These are phyloP conservation scores for Heliconius cydno DNA, from an alignment of 2,888 invertebrate species.

Conservation along the genomic window DNA sequence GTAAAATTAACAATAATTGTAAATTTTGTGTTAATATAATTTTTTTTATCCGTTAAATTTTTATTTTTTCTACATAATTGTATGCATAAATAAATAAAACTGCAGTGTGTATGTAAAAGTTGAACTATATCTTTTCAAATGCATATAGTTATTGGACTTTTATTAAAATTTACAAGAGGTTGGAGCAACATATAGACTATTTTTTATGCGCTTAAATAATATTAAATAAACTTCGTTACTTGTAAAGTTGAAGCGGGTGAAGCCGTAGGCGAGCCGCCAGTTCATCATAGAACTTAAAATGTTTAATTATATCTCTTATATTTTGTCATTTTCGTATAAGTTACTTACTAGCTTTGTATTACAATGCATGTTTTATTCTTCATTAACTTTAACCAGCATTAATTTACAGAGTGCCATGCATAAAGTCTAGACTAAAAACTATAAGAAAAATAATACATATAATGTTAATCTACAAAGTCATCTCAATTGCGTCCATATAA, in stretches of 20 bases:
- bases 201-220: too few species aligned
- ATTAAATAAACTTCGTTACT: too few species aligned
- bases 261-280: too few species aligned
- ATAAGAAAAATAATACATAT: slow-evolving; percentile 16
- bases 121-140: neutral
- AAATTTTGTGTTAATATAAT: too few species aligned
- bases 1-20: too few species aligned
- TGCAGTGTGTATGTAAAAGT: neutral
- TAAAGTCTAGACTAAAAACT: slow-evolving; percentile 14
- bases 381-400: neutral
- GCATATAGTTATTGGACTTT: too few species aligned
- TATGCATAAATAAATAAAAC: neutral
- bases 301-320: neutral
- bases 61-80: too few species aligned
- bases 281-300: too few species aligned
- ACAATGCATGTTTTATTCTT: neutral
- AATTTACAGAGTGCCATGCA: neutral
- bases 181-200: too few species aligned
- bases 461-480: slow-evolving; percentile 7
- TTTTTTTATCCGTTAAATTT: too few species aligned
- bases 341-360: neutral
- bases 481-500: neutral
- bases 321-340: neutral
- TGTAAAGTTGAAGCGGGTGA: too few species aligned
- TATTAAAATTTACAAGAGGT: too few species aligned